phyloP scores from a whole-genome alignment of 2,888 invertebrate genomes.

The Acanthococcus lagerstroemiae region DNA sequence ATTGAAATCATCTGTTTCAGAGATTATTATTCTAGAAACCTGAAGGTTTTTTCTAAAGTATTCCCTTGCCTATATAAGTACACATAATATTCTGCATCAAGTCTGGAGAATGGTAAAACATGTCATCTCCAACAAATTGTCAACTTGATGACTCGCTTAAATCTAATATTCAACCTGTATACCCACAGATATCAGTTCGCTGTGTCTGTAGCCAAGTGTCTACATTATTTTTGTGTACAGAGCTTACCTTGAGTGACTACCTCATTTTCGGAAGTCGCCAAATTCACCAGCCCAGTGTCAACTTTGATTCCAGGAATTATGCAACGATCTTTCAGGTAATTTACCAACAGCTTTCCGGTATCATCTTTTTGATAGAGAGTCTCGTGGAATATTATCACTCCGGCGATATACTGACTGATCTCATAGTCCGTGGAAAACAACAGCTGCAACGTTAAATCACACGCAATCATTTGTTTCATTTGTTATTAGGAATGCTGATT shows the following conservation, averaged over 20 bases:
- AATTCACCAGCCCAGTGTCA: conserved; percentile 88
- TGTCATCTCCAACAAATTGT: too few relatives aligned
- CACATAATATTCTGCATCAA: not conserved
- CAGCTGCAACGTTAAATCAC: conserved; percentile 57
- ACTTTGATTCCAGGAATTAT: conserved; percentile 96
- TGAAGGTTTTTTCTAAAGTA: too few relatives aligned
- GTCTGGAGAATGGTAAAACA: too few relatives aligned
- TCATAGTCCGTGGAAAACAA: conserved; percentile 71
- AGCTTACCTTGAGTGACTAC: conserved; percentile 85
- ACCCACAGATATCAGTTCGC: too few relatives aligned
- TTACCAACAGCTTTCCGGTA: conserved; percentile 72
- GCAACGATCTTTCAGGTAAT: conserved; percentile 72
- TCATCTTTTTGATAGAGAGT: conserved; percentile 94
- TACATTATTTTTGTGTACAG: too few relatives aligned
- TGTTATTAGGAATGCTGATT: too few relatives aligned
- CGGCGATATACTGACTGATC: conserved; percentile 73
- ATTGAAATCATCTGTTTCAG: too few relatives aligned
- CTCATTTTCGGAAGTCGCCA: conserved; percentile 88
- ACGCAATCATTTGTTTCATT: too few relatives aligned
- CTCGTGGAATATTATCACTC: conserved; percentile 97
- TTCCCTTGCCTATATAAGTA: not conserved
- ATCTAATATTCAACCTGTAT: too few relatives aligned
- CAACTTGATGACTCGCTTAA: too few relatives aligned
- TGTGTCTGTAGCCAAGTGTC: too few relatives aligned
- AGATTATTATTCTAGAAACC: too few relatives aligned